Conservation (phyloP, 64 coral and sea anemone genomes). For the Orbicella faveolata region DNA sequence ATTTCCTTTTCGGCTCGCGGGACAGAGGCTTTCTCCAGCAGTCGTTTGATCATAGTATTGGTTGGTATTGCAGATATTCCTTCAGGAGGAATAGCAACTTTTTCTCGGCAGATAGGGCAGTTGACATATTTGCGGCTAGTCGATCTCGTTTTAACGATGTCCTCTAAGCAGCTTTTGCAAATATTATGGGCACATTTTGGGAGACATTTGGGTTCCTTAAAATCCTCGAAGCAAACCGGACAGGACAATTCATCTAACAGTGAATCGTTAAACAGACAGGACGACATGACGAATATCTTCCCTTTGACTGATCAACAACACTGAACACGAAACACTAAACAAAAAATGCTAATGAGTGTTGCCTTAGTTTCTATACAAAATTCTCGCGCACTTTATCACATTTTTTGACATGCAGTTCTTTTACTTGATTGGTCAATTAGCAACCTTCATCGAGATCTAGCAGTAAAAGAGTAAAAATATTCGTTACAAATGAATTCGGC, state of each 20-base stretch:
- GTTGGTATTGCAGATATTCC: conserved; percentile 65
- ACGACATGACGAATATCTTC: background rate
- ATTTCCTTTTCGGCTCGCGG: conserved; percentile 53
- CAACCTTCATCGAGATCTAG: background rate
- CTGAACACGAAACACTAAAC: background rate
- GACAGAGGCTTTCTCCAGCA: conserved; percentile 63
- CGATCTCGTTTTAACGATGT: conserved; percentile 13
- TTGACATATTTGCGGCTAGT: conserved; percentile 7
- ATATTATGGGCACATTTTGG: conserved; percentile 74
- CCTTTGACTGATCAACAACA: background rate
- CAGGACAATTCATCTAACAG: conserved; percentile 70
- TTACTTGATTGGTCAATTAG: background rate
- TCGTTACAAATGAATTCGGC: too few species aligned
- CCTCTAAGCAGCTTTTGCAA: conserved; percentile 65
- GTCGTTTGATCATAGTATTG: conserved; percentile 65
- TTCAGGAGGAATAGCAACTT: conserved; percentile 38
- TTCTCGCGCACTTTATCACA: background rate
- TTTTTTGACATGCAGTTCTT: background rate
- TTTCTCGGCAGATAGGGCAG: conserved; percentile 61
- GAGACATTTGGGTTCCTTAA: conserved; percentile 73
- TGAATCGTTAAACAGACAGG: conserved; percentile 12
- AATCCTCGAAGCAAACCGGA: conserved; percentile 79
- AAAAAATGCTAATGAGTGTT: background rate
- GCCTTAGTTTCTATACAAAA: background rate
- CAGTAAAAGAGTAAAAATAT: too few species aligned